These are phyloP conservation scores for Nixonia krombeini DNA, from an alignment of 1,140 invertebrate species.

Conservation along the genomic window DNA sequence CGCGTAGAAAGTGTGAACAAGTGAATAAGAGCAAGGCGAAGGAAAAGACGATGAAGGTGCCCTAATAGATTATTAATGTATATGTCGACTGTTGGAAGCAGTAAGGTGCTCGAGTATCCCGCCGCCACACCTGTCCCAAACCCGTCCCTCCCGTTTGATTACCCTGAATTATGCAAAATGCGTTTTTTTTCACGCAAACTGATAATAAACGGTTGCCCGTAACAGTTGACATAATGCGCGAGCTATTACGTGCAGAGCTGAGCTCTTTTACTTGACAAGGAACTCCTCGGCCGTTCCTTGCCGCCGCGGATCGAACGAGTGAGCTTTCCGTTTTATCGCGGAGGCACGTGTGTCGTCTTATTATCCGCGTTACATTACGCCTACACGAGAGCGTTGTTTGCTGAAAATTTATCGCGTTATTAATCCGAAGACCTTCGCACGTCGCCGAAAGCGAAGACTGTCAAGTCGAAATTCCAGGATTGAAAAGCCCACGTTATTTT, in stretches of 20 bases:
- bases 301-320: no score
- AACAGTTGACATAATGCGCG: conserved; percentile 70
- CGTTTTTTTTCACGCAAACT: conserved; percentile 60
- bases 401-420: conserved; percentile 58
- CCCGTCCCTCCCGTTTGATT: conserved; percentile 61
- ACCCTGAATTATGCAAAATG: conserved; percentile 71
- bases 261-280: conserved; percentile 59
- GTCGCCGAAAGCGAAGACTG: conserved; percentile 15
- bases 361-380: conserved; percentile 36
- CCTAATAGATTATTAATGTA: conserved; percentile 69
- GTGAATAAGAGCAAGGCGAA: background rate
- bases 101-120: conserved; percentile 37
- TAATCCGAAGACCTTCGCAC: conserved; percentile 45
- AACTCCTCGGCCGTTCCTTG: no score
- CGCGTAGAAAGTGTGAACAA: no score
- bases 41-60: conserved; percentile 14
- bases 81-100: conserved; percentile 53
- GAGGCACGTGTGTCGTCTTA: conserved; percentile 21
- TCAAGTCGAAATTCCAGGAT: conserved; percentile 25
- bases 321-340: conserved; percentile 10
- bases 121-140: conserved; percentile 63
- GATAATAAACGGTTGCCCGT: conserved; percentile 69
- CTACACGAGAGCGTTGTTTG: conserved; percentile 29
- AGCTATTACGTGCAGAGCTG: conserved; percentile 62
- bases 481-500: conserved; percentile 26